Conservation (phyloP, 2,797 vertebrate genomes). For the Anniella stebbinsi region DNA sequence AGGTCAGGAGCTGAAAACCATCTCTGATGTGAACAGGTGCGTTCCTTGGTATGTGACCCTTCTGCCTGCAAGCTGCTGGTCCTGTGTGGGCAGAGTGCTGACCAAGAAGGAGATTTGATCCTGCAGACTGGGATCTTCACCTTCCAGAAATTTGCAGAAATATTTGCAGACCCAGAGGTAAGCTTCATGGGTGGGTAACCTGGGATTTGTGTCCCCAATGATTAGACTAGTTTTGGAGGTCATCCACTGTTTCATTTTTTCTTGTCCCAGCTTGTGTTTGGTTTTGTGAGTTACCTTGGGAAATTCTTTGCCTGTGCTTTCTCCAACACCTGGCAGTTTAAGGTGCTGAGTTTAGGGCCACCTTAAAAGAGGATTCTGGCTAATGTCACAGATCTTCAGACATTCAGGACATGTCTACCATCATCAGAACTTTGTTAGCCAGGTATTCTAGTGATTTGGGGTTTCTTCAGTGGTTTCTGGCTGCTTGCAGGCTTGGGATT, state of each 20-base stretch:
- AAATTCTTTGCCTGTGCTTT: neutral
- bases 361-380: neutral
- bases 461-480: neutral
- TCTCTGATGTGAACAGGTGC: constrained; percentile 79
- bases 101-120: constrained; percentile 90
- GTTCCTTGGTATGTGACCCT: constrained; percentile 85
- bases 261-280: neutral
- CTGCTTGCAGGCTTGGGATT: neutral
- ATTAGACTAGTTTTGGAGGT: neutral
- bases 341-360: neutral
- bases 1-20: neutral
- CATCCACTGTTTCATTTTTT: neutral
- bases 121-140: constrained; percentile 91
- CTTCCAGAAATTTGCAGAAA: constrained; percentile 87
- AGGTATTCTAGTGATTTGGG: neutral
- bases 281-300: neutral
- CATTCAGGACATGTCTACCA: neutral
- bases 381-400: neutral
- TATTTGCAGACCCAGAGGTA: constrained; percentile 88
- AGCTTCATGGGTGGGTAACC: constrained; percentile 50
- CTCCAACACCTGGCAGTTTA: neutral
- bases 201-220: neutral
- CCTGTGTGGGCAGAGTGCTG: constrained; percentile 91
- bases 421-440: neutral
- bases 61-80: constrained; percentile 91